Evolutionary conservation across 2,113 vertebrate species (phyloP).

Genomic region (Eulacestoma nigropectus): DNA sequence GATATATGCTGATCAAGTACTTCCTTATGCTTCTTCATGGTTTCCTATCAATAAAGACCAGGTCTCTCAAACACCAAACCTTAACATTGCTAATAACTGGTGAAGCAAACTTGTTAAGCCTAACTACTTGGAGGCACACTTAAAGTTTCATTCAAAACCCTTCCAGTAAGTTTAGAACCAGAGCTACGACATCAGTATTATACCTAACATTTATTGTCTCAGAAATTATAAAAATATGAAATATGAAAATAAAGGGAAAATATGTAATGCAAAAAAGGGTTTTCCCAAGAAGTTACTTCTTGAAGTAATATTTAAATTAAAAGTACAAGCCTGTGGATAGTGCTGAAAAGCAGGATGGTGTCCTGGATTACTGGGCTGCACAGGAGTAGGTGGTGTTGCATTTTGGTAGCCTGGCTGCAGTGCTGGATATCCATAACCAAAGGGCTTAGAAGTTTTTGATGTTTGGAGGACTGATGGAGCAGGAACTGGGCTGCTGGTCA

Average conservation of each 20-base stretch:
- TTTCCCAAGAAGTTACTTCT: neutral
- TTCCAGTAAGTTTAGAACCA: neutral
- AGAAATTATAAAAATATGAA: neutral
- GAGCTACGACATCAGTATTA: neutral
- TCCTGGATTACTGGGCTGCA: constrained; percentile 63
- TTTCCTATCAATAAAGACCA: neutral
- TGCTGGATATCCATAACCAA: constrained; percentile 84
- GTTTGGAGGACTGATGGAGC: constrained; percentile 68
- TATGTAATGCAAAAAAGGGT: neutral
- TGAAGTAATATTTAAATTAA: neutral
- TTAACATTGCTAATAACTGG: neutral
- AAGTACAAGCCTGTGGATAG: constrained; percentile 73
- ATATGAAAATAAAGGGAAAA: neutral
- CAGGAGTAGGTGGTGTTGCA: constrained; percentile 60
- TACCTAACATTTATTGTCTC: neutral
- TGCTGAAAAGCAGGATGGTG: constrained; percentile 76
- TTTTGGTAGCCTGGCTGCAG: constrained; percentile 86
- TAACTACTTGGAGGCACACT: neutral
- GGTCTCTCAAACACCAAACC: neutral
- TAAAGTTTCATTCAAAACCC: neutral
- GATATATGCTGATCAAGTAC: neutral
- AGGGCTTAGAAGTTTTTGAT: constrained; percentile 76
- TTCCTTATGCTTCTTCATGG: neutral
- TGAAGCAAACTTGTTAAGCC: neutral
- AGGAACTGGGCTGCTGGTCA: constrained; percentile 68